phyloP scores from a whole-genome alignment of 2,888 invertebrate species.

The Lamellibrachia columna region DNA sequence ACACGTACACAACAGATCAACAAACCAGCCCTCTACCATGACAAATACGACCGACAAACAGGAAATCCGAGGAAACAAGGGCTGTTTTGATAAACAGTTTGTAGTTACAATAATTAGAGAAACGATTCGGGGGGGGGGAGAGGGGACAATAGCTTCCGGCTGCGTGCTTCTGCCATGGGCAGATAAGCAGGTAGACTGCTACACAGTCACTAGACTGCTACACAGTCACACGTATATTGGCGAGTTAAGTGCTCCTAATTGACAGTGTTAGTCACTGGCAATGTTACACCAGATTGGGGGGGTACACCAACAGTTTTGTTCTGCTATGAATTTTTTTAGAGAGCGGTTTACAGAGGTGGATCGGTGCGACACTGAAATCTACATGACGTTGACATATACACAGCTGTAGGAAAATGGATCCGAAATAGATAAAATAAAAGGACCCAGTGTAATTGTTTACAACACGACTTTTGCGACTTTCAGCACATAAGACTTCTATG shows the following conservation, averaged over 20 bases:
- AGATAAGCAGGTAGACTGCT: background rate
- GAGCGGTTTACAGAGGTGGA: background rate
- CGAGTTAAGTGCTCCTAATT: background rate
- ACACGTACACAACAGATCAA: background rate
- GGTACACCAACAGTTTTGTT: background rate
- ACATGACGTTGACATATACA: background rate
- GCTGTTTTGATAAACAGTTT: conserved; percentile 5
- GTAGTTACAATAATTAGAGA: conserved; percentile 12
- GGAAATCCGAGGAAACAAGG: background rate
- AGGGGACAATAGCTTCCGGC: background rate
- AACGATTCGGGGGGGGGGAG: background rate
- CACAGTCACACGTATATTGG: too few relatives aligned
- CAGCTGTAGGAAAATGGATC: background rate
- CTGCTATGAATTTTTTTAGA: background rate
- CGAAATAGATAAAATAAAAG: background rate
- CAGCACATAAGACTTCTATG: background rate
- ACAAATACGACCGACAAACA: background rate
- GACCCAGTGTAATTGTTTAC: background rate
- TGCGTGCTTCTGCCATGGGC: background rate
- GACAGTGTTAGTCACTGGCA: background rate
- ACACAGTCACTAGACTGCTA: background rate
- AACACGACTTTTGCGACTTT: background rate
- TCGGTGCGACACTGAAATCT: background rate
- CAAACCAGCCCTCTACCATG: background rate
- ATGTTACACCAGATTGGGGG: background rate